phyloP scores from a whole-genome alignment of 2,888 invertebrate genomes.

The Lysandra coridon region DNA sequence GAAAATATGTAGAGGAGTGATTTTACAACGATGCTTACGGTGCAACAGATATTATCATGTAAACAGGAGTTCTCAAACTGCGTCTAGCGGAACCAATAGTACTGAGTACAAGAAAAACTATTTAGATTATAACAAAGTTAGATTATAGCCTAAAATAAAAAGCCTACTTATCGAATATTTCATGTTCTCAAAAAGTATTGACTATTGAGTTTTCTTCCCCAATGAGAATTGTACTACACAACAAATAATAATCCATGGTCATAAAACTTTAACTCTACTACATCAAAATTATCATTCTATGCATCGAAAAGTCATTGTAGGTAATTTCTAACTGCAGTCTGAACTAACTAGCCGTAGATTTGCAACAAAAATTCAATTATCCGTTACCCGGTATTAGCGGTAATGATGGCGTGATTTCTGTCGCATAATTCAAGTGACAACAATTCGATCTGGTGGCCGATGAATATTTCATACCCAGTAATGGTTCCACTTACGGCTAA shows the following conservation, averaged over 20 bases:
- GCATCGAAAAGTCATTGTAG: background rate
- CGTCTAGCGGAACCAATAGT: background rate
- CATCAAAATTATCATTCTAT: background rate
- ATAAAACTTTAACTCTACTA: background rate
- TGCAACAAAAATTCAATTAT: slow-evolving; percentile 32
- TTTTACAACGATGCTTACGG: background rate
- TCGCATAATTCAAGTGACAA: slow-evolving; percentile 70
- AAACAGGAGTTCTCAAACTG: background rate
- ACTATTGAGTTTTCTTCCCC: background rate
- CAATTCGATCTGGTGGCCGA: slow-evolving; percentile 66
- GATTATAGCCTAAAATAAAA: too few species aligned
- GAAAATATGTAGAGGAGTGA: background rate
- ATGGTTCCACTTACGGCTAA: slow-evolving; percentile 59
- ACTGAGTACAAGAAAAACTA: background rate
- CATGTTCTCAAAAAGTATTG: background rate
- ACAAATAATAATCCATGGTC: background rate
- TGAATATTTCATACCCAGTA: slow-evolving; percentile 73
- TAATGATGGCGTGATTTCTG: slow-evolving; percentile 68
- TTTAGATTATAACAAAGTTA: background rate
- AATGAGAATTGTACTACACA: background rate
- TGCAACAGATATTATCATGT: background rate
- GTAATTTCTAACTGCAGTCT: background rate
- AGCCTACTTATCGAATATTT: too few species aligned
- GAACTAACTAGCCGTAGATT: slow-evolving; percentile 13
- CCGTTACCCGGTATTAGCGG: slow-evolving; percentile 77